Percentiles rank a stretch among this genome's conserved stretches.
These are phyloP conservation scores for Entomyzon cyanotis DNA, from an alignment of 2,113 vertebrate genomes.

Conservation along the genomic window DNA sequence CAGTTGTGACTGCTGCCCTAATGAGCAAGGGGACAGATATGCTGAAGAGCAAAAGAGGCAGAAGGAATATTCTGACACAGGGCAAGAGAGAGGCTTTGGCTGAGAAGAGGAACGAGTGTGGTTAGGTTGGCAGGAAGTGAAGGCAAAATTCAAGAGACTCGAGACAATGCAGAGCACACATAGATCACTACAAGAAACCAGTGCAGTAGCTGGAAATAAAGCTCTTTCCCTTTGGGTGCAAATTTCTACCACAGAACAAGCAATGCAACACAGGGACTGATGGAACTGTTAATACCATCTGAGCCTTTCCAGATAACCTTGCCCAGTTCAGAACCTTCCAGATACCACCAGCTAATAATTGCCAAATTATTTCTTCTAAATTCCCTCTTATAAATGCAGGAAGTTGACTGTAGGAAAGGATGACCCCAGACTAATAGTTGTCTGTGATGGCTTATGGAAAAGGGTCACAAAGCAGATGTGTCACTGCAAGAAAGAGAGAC, in stretches of 20 bases:
- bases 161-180: not conserved
- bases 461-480: not conserved
- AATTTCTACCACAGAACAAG: not conserved
- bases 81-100: not conserved
- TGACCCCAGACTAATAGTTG: not conserved
- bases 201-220: not conserved
- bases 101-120: not conserved
- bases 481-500: not conserved
- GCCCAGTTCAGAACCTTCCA: not conserved
- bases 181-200: not conserved
- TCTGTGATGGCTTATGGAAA: not conserved
- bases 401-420: not conserved
- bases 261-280: not conserved
- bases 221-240: not conserved
- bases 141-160: not conserved
- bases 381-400: not conserved
- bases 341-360: not conserved
- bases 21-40: not conserved
- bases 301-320: not conserved
- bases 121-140: not conserved
- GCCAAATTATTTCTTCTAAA: not conserved
- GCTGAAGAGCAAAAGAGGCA: not conserved
- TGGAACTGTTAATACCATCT: not conserved
- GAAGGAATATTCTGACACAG: not conserved
- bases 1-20: not conserved